Evolutionary conservation across 37 sponge, comb jelly and placozoan genomes (phyloP), one percentile per base, ranked within the genome.

Genomic region (Diacarnus erythraeanus): DNA sequence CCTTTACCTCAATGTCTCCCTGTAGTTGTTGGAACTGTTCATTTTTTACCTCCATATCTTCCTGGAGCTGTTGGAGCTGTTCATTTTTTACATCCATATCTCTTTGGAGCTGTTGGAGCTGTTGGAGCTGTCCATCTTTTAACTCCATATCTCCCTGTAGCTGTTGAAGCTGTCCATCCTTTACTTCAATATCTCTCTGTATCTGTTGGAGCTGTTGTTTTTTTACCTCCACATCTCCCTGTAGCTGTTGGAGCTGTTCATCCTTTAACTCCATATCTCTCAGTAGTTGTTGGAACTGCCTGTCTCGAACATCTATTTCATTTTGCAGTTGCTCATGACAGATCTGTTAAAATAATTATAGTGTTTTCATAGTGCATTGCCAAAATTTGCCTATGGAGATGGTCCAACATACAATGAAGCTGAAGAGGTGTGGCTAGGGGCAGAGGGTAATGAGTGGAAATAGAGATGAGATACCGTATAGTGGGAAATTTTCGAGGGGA

Each of bases 261-360:
- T 47, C 51, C 51, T 47, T 47, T 12, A 47, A 15, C 12, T 47
- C 51, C 12, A 12, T 15, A 12, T 47, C 51, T 47, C 51, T 47
- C 51, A 15, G 51, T 47, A 47, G 51, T 15, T 47, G 51, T 47
- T 47, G 51, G 51, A 47, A 12, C 51, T 47, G 51, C 10, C 6
- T 12, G 12, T 47, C 51, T 12, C 12, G 6, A 6, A 47, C 51
- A 47, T 47, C 51, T 47, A 47, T 15, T 47, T 47, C 51, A 15
- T 12, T 47, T 12, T 74, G 26, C 37, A 34, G 51, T 12, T 83
- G 33, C 75, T n/a, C n/a, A n/a, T n/a, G n/a, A n/a, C n/a, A n/a
- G n/a, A n/a, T n/a, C n/a, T n/a, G n/a, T n/a, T n/a, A n/a, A n/a
- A n/a, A n/a, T n/a, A n/a, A n/a, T n/a, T n/a, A n/a, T n/a, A n/a